Conservation (phyloP, 1,140 invertebrate species). For the Trachelipus rathkii region DNA sequence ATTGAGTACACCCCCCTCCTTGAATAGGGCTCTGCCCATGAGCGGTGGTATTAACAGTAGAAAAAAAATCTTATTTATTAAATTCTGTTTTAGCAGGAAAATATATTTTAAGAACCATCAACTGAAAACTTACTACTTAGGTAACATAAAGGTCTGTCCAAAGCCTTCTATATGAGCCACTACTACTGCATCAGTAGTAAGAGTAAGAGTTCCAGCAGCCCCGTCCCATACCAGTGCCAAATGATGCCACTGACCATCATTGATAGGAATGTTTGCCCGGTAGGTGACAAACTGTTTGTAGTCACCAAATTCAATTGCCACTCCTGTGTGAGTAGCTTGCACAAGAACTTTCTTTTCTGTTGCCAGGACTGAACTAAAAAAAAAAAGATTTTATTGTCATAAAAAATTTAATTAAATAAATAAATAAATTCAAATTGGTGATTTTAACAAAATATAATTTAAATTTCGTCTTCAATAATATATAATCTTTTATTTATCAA, state of each 20-base stretch:
- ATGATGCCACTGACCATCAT: slow-evolving; percentile 95
- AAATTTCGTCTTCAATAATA: too few relatives aligned
- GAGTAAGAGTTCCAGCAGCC: slow-evolving; percentile 70
- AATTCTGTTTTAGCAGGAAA: too few relatives aligned
- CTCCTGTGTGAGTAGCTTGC: slow-evolving; percentile 83
- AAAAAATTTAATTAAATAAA: too few relatives aligned
- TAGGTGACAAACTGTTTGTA: slow-evolving; percentile 84
- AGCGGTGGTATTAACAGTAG: too few relatives aligned
- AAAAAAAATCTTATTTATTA: too few relatives aligned
- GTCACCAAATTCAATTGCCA: slow-evolving; percentile 84
- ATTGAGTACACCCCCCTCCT: too few relatives aligned
- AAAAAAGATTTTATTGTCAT: too few relatives aligned
- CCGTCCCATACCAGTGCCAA: slow-evolving; percentile 89
- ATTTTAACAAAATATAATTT: too few relatives aligned
- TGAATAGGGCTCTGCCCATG: too few relatives aligned
- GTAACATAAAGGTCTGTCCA: slow-evolving; percentile 69
- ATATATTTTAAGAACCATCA: too few relatives aligned
- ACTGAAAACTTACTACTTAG: slow-evolving; percentile 66
- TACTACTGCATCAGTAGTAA: slow-evolving; percentile 89
- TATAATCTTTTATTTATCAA: too few relatives aligned
- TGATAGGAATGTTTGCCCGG: slow-evolving; percentile 68
- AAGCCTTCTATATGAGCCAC: slow-evolving; percentile 83
- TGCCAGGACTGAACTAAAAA: slow-evolving; percentile 63
- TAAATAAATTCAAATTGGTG: too few relatives aligned
- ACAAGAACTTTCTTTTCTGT: slow-evolving; percentile 71